phyloP scores from a whole-genome alignment of 1,140 invertebrate genomes.

The Sarcophaga bullata region DNA sequence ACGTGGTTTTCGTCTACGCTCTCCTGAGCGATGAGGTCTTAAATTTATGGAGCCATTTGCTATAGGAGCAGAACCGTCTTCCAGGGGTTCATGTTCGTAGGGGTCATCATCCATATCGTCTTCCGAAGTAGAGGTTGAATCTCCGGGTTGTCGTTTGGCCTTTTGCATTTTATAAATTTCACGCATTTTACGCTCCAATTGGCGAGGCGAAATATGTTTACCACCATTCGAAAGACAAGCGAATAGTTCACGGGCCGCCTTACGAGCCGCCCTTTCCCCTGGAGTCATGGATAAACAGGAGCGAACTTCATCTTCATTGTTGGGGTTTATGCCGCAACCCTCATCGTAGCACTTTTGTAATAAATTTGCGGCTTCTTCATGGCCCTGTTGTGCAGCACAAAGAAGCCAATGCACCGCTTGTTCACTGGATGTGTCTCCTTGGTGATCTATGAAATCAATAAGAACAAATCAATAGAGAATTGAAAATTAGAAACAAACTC shows the following conservation, averaged over 20 bases:
- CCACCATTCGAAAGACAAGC: slow-evolving; percentile 84
- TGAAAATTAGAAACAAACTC: neutral
- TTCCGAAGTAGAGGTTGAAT: slow-evolving; percentile 51
- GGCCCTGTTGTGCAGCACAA: slow-evolving; percentile 89
- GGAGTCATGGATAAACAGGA: slow-evolving; percentile 83
- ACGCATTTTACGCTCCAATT: slow-evolving; percentile 75
- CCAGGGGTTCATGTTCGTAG: slow-evolving; percentile 22
- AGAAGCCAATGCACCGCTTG: slow-evolving; percentile 88
- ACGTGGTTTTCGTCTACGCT: neutral
- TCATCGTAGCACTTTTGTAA: slow-evolving; percentile 81
- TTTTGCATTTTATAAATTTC: slow-evolving; percentile 71
- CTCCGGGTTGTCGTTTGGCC: slow-evolving; percentile 60
- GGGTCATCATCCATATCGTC: slow-evolving; percentile 55
- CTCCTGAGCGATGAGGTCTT: neutral
- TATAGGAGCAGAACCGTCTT: slow-evolving; percentile 23
- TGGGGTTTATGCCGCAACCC: slow-evolving; percentile 81
- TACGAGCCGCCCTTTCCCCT: slow-evolving; percentile 85
- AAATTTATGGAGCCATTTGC: slow-evolving; percentile 41
- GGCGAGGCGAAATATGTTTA: slow-evolving; percentile 85
- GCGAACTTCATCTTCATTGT: slow-evolving; percentile 85
- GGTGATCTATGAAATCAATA: slow-evolving; percentile 40
- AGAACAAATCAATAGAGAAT: neutral
- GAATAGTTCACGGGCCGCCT: slow-evolving; percentile 86
- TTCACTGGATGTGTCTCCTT: slow-evolving; percentile 67
- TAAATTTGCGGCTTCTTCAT: slow-evolving; percentile 83